Conservation (phyloP, 1,140 invertebrate species). For the Neelides sp. region DNA sequence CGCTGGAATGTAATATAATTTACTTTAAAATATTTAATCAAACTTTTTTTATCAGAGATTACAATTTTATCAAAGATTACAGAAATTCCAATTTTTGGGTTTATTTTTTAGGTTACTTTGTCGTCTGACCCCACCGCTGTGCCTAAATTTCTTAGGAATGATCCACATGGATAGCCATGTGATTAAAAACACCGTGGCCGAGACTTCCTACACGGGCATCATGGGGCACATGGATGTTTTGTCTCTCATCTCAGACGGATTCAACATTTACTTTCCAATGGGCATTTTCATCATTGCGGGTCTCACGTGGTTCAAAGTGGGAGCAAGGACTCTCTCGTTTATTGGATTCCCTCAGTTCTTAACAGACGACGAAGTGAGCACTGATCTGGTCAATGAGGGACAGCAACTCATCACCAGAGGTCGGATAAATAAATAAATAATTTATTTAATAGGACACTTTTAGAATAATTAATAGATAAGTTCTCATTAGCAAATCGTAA, state of each 20-base stretch:
- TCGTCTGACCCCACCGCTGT: slow-evolving; percentile 92
- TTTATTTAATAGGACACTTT: background rate
- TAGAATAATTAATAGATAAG: background rate
- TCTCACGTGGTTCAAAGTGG: slow-evolving; percentile 90
- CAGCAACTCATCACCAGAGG: slow-evolving; percentile 74
- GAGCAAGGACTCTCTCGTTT: slow-evolving; percentile 69
- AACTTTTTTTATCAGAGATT: slow-evolving; percentile 11
- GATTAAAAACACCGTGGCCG: slow-evolving; percentile 61
- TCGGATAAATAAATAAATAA: slow-evolving; percentile 33
- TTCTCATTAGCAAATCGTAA: background rate
- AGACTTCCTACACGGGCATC: slow-evolving; percentile 85
- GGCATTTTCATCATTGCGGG: slow-evolving; percentile 84
- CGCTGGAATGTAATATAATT: slow-evolving; percentile 70
- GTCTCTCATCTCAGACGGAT: slow-evolving; percentile 90
- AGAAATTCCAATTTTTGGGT: slow-evolving; percentile 9
- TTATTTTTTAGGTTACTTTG: slow-evolving; percentile 68
- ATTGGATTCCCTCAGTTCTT: slow-evolving; percentile 88
- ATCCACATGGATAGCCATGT: slow-evolving; percentile 98
- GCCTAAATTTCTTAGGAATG: slow-evolving; percentile 92
- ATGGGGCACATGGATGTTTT: slow-evolving; percentile 99
- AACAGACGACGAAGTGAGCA: slow-evolving; percentile 74
- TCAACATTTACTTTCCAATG: slow-evolving; percentile 99
- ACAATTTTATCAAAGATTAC: background rate
- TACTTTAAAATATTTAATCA: slow-evolving; percentile 10
- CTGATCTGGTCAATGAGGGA: slow-evolving; percentile 85